Conservation (phyloP, 2,113 vertebrate species). For the Aythya baeri region DNA sequence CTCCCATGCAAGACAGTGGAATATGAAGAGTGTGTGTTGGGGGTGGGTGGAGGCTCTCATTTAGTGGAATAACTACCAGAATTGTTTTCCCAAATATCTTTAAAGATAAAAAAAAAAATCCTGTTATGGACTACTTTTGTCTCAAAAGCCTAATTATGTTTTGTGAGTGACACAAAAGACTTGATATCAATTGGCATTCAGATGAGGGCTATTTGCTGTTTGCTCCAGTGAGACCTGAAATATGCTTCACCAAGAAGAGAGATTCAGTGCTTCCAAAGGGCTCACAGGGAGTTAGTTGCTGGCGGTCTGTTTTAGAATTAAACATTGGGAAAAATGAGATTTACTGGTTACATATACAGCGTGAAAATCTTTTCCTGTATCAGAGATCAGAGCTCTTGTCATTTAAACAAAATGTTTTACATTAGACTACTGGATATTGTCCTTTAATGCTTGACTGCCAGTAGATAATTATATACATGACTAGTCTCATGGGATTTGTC, state of each 20-base stretch:
- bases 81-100: background rate
- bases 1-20: background rate
- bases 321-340: background rate
- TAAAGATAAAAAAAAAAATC: background rate
- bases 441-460: background rate
- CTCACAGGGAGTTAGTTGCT: background rate
- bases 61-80: background rate
- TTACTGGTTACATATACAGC: background rate
- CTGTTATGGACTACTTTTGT: slow-evolving; percentile 3
- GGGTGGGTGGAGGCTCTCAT: background rate
- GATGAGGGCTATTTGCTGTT: background rate
- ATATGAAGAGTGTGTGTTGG: background rate
- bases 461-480: background rate
- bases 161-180: slow-evolving; percentile 5
- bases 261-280: background rate
- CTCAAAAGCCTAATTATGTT: slow-evolving; percentile 26
- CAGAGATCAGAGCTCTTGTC: background rate
- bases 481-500: background rate
- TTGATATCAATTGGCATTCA: slow-evolving; percentile 13
- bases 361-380: background rate
- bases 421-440: background rate
- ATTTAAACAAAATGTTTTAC: background rate
- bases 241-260: background rate
- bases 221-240: background rate
- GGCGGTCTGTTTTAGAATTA: background rate